Base-by-base conservation (phyloP, 2,113 vertebrate genomes). In the Glaucidium brasilianum region DNA sequence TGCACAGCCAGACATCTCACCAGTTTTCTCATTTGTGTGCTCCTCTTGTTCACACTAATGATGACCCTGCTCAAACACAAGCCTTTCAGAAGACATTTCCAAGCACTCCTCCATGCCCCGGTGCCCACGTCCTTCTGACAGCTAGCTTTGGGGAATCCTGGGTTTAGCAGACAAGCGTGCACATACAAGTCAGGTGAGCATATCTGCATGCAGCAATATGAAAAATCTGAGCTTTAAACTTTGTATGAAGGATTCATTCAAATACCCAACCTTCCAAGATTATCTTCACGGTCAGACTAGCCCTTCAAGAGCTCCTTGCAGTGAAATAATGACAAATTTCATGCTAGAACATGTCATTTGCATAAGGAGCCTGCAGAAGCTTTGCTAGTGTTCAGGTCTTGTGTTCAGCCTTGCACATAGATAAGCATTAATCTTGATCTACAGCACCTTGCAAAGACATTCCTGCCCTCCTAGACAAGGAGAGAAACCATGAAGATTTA, bases 401-500 rank as follows among this genome's bases (percentile, higher is more conserved):
- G 12, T 29, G 27, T 63, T 94, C 72, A 88, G 66, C 94, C 86
- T 92, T 88, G 84, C 74, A 62, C 49, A 73, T 52, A 94, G 41
- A 72, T 66, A 78, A 84, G 12, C 52, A 96, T 95, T 95, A 78
- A 95, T 96, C 95, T 96, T 96, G 43, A 90, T 84, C 67, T 87
- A 75, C 6, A 43, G 9, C 55, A 73, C n/a, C 69, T 90, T 83
- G 79, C 55, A 49, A 63, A 64, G 59, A 53, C 77, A 62, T 39
- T 68, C 45, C 34, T 0, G 2, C 29, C 58, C 72, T 50, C 60
- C 83, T 67, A 79, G 68, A 79, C 60, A 75, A 75, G 64, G 74
- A 85, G 37, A 91, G 71, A 85, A 91, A 12, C 16, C 41, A 10
- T 5, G 9, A 90, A 86, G 96, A 95, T 95, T 97, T 95, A 96